Evolutionary conservation across 2,888 invertebrate species (phyloP), one percentile per base, ranked within the genome.

Genomic region (Pristionchus mayeri): DNA sequence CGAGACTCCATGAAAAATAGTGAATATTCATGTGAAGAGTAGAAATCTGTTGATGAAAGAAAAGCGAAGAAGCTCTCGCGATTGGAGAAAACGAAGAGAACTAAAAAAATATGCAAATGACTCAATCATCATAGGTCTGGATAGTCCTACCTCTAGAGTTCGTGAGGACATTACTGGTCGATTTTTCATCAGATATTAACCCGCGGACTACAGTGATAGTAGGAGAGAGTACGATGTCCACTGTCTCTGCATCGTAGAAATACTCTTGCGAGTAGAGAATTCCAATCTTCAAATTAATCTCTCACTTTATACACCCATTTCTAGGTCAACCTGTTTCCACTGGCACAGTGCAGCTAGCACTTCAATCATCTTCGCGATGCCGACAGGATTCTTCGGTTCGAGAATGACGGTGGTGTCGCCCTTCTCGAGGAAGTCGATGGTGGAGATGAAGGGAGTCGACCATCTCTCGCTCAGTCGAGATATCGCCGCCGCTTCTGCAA

Each of bases 401-500:
- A 88, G 71, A 21, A 84, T 54, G 21, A 71, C 44, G 27, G 84
- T 84, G 6, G 84, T 52, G 4, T n/a, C 40, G 21, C 84, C 84
- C 27, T 75, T 84, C 9, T 71, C 50, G 11, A 37, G 67, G 21
- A 84, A 37, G 21, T 37, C 37, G 37, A 67, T 54, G 16, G 50
- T 37, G 3, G 84, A 67, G 13, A 84, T 52, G 40, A 52, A 89
- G 27, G 87, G 60, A n/a, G 86, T 85, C 40, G 86, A 85, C 89
- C 89, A 89, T 54, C 89, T 80, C 27, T 88, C 76, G 0, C 86
- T 85, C 37, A 89, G 78, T 75, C 86, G 80, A 13, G 88, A 88
- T 9, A 88, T 86, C 0, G 88, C 88, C 27, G 86, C 85, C 11
- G 87, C 86, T 83, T 89, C 89, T 87, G 76, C 52, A 86, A 30